Percentiles rank a stretch among this genome's conserved stretches.
Evolutionary conservation across 2,888 invertebrate genomes (phyloP).

Genomic region (Mesorhabditis spiculigera): DNA sequence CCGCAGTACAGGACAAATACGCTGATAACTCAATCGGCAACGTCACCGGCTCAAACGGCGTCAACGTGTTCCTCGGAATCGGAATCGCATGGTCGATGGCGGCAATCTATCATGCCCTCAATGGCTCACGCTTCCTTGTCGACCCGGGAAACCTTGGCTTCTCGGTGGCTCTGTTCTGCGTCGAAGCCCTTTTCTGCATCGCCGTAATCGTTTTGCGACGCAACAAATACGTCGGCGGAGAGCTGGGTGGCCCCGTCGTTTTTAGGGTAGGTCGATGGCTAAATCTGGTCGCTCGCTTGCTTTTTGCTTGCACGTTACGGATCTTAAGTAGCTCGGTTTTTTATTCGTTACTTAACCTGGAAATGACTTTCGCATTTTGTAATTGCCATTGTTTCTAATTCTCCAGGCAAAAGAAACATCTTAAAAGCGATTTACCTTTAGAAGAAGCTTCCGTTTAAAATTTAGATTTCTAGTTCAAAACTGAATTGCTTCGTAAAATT

Average conservation of each 20-base stretch:
- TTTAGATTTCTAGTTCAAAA: too few relatives aligned
- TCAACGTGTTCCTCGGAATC: slow-evolving; percentile 97
- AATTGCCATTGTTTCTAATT: too few relatives aligned
- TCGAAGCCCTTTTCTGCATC: slow-evolving; percentile 55
- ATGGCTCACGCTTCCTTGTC: slow-evolving; percentile 59
- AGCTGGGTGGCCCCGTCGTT: slow-evolving; percentile 52
- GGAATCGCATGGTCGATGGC: slow-evolving; percentile 98
- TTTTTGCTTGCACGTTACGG: too few relatives aligned
- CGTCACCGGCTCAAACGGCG: slow-evolving; percentile 97
- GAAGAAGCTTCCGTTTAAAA: too few relatives aligned
- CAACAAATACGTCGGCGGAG: slow-evolving; percentile 45
- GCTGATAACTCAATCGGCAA: slow-evolving; percentile 93
- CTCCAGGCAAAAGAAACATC: too few relatives aligned
- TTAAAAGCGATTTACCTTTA: too few relatives aligned
- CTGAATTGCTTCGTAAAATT: too few relatives aligned
- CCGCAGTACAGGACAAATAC: slow-evolving; percentile 92
- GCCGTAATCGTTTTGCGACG: slow-evolving; percentile 50
- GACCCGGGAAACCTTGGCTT: slow-evolving; percentile 85
- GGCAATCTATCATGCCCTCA: slow-evolving; percentile 75
- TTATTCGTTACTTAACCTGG: too few relatives aligned
- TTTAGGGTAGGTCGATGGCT: slow-evolving; percentile 32
- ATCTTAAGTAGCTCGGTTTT: too few relatives aligned
- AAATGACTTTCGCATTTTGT: too few relatives aligned
- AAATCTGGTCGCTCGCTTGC: too few relatives aligned
- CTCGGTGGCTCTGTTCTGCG: slow-evolving; percentile 92